phyloP scores from a whole-genome alignment of 2,113 vertebrate genomes.

The Thunnus maccoyii region DNA sequence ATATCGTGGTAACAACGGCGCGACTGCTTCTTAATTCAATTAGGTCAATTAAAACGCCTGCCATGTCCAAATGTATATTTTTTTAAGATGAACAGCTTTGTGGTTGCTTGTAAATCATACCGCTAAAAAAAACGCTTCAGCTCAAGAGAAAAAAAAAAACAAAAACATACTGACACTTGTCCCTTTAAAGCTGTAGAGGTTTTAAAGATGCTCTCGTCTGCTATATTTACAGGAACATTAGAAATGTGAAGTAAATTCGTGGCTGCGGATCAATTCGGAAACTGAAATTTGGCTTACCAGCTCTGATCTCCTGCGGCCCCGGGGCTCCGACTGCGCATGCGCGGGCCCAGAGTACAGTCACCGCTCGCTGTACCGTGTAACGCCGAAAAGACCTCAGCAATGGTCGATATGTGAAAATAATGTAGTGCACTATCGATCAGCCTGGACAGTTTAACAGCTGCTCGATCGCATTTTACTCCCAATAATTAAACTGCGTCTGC shows the following conservation, averaged over 20 bases:
- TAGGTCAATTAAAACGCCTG: conserved; percentile 31
- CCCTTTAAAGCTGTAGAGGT: not conserved
- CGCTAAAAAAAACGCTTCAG: conserved; percentile 27
- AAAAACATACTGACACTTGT: not conserved
- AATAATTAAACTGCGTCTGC: not conserved
- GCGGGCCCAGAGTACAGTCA: conserved; percentile 57
- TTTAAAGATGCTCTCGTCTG: not conserved
- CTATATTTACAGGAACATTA: not conserved
- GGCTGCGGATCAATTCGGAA: conserved; percentile 56
- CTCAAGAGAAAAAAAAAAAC: not conserved
- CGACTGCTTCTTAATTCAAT: conserved; percentile 15
- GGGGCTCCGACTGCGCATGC: conserved; percentile 81
- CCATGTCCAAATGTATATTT: conserved; percentile 25
- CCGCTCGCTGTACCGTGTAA: conserved; percentile 25
- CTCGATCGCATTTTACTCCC: too few relatives aligned
- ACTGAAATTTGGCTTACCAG: conserved; percentile 86
- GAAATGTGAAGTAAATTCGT: conserved; percentile 46
- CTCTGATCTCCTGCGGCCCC: conserved; percentile 85
- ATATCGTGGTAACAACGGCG: conserved; percentile 2
- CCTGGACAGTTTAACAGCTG: not conserved
- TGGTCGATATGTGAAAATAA: conserved; percentile 35
- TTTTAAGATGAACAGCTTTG: conserved; percentile 53
- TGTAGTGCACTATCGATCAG: not conserved
- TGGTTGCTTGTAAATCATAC: conserved; percentile 50
- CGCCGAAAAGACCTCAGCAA: conserved; percentile 30